A percentile compares a stretch with the other conserved stretches of the same genome.
Evolutionary conservation across 2,888 invertebrate species (phyloP).

Genomic region (Eristalis tenax): DNA sequence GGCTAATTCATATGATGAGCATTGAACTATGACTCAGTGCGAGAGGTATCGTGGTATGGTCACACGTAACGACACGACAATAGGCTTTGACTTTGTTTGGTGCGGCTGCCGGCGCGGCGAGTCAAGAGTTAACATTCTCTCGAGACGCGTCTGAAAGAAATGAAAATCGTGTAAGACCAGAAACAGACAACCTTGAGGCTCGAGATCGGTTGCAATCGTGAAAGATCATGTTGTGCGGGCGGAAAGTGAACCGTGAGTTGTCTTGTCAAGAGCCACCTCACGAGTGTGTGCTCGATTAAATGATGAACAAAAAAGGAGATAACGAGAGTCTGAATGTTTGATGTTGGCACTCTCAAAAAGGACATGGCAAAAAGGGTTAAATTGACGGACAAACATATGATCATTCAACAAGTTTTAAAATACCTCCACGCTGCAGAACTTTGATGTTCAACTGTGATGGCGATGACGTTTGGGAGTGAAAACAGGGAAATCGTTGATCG

Average conservation of each 20-base stretch:
- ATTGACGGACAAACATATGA: too few species aligned
- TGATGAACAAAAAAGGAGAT: slow-evolving; percentile 18
- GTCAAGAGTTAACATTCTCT: slow-evolving; percentile 8
- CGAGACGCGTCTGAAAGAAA: slow-evolving; percentile 10
- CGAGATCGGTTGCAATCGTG: slow-evolving; percentile 25
- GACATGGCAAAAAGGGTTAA: too few species aligned
- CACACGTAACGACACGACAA: slow-evolving; percentile 16
- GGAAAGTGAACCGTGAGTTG: not conserved
- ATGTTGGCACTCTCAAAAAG: not conserved
- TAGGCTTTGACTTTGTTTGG: slow-evolving; percentile 19
- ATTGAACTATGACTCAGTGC: slow-evolving; percentile 45
- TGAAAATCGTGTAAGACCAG: not conserved
- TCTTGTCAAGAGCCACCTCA: not conserved
- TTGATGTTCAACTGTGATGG: too few species aligned
- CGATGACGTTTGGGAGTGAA: too few species aligned
- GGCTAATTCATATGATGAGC: slow-evolving; percentile 33
- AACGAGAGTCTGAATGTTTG: not conserved
- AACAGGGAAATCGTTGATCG: too few species aligned
- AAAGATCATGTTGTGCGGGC: slow-evolving; percentile 16
- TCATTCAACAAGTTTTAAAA: too few species aligned
- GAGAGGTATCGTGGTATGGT: slow-evolving; percentile 1
- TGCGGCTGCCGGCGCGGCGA: not conserved
- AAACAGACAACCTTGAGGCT: slow-evolving; percentile 24
- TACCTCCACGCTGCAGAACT: too few species aligned
- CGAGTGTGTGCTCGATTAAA: not conserved